phyloP scores from a whole-genome alignment of 2,113 vertebrate genomes.

The Chinchilla lanigera region DNA sequence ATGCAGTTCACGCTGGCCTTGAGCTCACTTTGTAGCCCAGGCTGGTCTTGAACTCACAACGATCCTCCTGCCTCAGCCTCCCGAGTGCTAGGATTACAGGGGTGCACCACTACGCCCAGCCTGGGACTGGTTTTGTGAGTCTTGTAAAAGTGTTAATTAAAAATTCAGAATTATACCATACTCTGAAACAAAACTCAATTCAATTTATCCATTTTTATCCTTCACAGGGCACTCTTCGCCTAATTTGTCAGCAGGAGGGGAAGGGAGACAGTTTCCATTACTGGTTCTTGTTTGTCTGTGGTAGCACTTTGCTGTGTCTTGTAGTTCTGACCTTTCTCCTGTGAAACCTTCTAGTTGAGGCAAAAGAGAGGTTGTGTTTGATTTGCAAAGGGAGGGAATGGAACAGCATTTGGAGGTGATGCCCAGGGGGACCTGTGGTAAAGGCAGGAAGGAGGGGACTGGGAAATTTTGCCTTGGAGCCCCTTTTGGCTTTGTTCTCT shows the following conservation, averaged over 20 bases:
- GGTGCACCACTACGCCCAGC: too few relatives aligned
- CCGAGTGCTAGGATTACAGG: too few relatives aligned
- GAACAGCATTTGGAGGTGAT: not conserved
- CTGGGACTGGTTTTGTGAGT: slow-evolving; percentile 37
- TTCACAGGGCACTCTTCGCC: not conserved
- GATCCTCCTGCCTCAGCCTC: too few relatives aligned
- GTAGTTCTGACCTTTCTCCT: slow-evolving; percentile 43
- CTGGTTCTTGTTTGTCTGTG: not conserved
- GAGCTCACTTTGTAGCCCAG: too few relatives aligned
- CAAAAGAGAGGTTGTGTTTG: slow-evolving; percentile 23
- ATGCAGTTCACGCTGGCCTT: too few relatives aligned
- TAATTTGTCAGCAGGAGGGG: not conserved
- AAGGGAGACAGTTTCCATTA: not conserved
- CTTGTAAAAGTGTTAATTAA: not conserved
- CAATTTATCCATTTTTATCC: not conserved
- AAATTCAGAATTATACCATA: not conserved
- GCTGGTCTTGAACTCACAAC: too few relatives aligned
- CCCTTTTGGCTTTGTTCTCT: not conserved
- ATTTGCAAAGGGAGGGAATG: not conserved
- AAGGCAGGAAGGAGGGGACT: not conserved
- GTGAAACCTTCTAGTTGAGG: not conserved
- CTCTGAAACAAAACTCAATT: slow-evolving; percentile 33
- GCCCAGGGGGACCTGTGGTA: not conserved
- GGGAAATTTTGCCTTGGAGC: not conserved
- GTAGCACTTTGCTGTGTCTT: not conserved